Evolutionary conservation across 1,140 invertebrate genomes (phyloP), one percentile per base, ranked within the genome.

Genomic region (Macrobrachium rosenbergii): DNA sequence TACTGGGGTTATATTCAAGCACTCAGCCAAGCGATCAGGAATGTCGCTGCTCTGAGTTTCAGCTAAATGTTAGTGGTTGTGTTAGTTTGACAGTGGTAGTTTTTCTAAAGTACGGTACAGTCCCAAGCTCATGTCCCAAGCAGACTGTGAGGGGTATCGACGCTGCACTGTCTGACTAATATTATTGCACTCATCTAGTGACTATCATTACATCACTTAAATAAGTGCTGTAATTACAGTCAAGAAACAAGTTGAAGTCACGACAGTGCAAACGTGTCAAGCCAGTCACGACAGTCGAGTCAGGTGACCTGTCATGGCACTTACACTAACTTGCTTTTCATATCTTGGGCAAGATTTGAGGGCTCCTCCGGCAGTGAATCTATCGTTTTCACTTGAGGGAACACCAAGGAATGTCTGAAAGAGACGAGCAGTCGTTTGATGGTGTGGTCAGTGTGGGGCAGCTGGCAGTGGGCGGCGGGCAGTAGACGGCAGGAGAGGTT

Each of bases 371-470:
- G 89, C 82, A 89, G 82, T 86, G 89, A 89, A 89, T 89, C 89
- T 89, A 89, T 88, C 73, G 89, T 89, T 89, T 89, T 89, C 89
- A 89, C 89, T 89, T 89, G 89, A 87, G 89, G 89, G 83, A 89
- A 88, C 89, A 89, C 89, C 89, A 89, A 88, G 80, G 86, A 88
- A 88, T 89, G 89, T 88, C 89, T 89, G 89, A 89, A 89, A 89
- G 89, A 89, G 82, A 89, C 86, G 87, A 89, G 88, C 69, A 89
- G 79, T 76, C 60, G 78, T 76, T 88, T 88, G 86, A 88, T 77
- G 86, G 86, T 88, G 86, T 88, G 80, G 87, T 88, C 28, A 87
- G 64, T 59, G 81, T 64, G 63, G 81, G 59, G 80, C 63, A 60
- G 75, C 37, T n/a, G 64, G 69, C 64, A 28, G 84, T 11, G 45